Evolutionary conservation across 2,888 invertebrate species (phyloP), one percentile per base, ranked within the genome.

Genomic region (Nymphalis polychloros): DNA sequence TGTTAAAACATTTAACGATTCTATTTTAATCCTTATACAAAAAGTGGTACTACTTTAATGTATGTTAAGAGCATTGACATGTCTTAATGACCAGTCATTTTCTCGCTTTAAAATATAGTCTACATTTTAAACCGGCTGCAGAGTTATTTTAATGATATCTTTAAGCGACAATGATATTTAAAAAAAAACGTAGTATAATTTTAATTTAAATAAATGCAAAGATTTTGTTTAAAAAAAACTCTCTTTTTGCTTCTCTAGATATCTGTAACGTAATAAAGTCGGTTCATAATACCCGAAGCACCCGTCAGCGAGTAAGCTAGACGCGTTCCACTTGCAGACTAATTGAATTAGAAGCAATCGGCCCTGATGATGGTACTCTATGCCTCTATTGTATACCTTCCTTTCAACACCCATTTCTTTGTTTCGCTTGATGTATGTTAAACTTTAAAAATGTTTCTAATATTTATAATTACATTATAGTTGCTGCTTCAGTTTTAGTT

Each of bases 311-410:
- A 69, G 79, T 76, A 78, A 77, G 77, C 78, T 78, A 75, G 76
- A 79, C 83, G 82, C 82, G 89, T 85, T 89, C 89, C 81, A 89
- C 85, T 89, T 88, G 86, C 82, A 77, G 55, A 74, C 80, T 90
- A 91, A 92, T 92, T 91, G 80, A 91, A 91, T 92, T 92, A 92
- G 85, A 82, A 83, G 83, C 89, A 88, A 89, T 87, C 85, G 88
- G 81, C 84, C 84, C 77, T 77, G 78, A 72, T 79, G 80, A 78
- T 78, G 77, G 71, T 76, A 77, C 77, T 31, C 27, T 62, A 49
- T 57, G 41, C 19, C 35, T 31, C 50, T 46, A 55, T 48, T 41
- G 41, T 41, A 57, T 68, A 64, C 61, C 55, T 57, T 19, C 35
- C 41, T 41, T 41, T 13, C 17, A 31, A 66, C 52, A 31, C 31